Base-by-base conservation (phyloP, 2,888 invertebrate species). In the Adelphocoris suturalis region DNA sequence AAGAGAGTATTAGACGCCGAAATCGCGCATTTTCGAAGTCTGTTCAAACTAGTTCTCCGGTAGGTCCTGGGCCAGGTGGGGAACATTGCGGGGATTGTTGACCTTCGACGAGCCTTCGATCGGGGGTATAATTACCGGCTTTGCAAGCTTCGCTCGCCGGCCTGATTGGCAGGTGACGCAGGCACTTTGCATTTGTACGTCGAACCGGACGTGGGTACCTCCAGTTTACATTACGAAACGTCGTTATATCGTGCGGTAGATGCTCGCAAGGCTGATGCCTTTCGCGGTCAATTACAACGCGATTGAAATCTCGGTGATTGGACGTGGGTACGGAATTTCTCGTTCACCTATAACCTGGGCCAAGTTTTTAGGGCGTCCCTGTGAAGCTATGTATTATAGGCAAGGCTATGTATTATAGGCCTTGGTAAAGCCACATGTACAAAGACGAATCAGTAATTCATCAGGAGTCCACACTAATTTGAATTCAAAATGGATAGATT, bases 11-110 rank as follows among this genome's bases (percentile, higher is more conserved):
- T 4, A 9, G 19, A 61, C 61, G 61, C 19, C 61, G 61, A 61
- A 68, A 68, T 27, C 68, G 68, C 68, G 23, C 2, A 14, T 68
- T 68, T 68, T 68, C 68, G 68, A 68, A 11, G 9, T 2, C 12
- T 23, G 68, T 68, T 68, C 68, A 13, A 68, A 68, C 68, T 68
- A 68, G 68, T 68, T 68, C 9, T 7, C 68, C 68, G 9, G 23
- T 61, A 61, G 61, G 19, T 52, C 52, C 52, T 52, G 16, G 5
- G 7, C n/a, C 7, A 7, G 37, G 37, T 16, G 14, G n/a, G 5
- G 57, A n/a, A n/a, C 57, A 16, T 57, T 57, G 57, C 57, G 57
- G 57, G 57, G 19, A 57, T 57, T n/a, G 57, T 57, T 57, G 57
- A 57, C 57, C 57, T 57, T 57, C 57, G 57, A 7, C n/a, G 57